A percentile compares a stretch with the other conserved stretches of the same genome.
These are phyloP conservation scores for Hypotaenidia philippensis DNA, from an alignment of 2,797 vertebrate species.

Conservation along the genomic window DNA sequence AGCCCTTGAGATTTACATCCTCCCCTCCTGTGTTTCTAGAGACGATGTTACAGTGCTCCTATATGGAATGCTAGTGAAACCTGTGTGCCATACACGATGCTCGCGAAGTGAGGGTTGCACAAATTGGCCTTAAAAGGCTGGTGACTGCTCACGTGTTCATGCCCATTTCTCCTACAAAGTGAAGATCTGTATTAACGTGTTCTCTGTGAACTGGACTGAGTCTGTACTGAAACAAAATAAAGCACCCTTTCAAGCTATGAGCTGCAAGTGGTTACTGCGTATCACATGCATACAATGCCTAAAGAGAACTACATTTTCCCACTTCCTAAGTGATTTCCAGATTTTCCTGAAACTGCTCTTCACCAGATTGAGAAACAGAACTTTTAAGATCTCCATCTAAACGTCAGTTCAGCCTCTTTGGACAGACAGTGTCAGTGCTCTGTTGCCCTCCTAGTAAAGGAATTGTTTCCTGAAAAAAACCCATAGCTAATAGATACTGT, in stretches of 20 bases:
- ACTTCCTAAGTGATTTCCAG: background rate
- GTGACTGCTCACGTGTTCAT: background rate
- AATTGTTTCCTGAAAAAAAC: background rate
- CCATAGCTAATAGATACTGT: background rate
- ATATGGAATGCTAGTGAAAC: background rate
- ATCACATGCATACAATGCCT: background rate
- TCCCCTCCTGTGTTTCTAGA: background rate
- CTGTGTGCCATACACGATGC: background rate
- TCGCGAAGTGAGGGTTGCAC: background rate
- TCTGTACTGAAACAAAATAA: conserved; percentile 65
- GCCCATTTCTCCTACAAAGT: conserved; percentile 47
- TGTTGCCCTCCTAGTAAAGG: too few species aligned
- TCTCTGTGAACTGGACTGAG: conserved; percentile 61
- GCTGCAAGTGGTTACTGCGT: background rate
- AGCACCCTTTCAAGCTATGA: conserved; percentile 18
- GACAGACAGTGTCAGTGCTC: too few species aligned
- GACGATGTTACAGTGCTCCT: background rate
- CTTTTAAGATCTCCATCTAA: background rate
- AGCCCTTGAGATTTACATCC: background rate
- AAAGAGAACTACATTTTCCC: background rate
- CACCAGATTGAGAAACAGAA: background rate
- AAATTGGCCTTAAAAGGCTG: background rate
- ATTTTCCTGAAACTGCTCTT: background rate
- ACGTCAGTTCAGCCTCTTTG: background rate
- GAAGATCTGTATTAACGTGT: conserved; percentile 35